Base-by-base conservation (phyloP, 2,888 invertebrate species). In the Bellardia bayeri region DNA sequence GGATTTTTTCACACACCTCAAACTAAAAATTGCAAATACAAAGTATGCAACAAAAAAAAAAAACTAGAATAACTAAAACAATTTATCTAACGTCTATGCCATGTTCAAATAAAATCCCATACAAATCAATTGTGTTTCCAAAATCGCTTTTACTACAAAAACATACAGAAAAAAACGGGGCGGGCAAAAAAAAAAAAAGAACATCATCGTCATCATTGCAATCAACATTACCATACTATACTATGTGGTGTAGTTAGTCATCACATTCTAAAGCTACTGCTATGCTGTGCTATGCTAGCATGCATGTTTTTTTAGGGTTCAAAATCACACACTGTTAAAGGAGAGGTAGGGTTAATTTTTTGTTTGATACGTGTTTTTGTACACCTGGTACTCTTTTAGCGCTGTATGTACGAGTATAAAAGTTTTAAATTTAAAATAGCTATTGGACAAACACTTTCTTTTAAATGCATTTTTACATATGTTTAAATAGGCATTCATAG, bases 1-100 rank as follows among this genome's bases (percentile, higher is more conserved):
- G 87, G 54, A 78, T 72, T 82, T 87, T 87, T 87, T 87, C 81
- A 81, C 82, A 63, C 69, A 76, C 68, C 71, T 76, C 69, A 69
- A 63, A 69, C 14, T 61, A 14, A 63, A 69, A 69, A n/a, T 37
- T 23, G 51, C 11, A 45, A 13, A 30, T 75, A 42, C 45, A 30
- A 45, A 30, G 58, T 14, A 37, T 37, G 3, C 6, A 13, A 23
- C 14, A n/a, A 49, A 74, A 49, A 37, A 66, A 56, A n/a, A 4
- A 13, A 14, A 9, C 51, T 30, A 23, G 58, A 51, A 51, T 7
- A 61, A 23, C 45, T 75, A 68, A 75, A 82, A 75, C 58, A 76
- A 68, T 82, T 40, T 76, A 54, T 75, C 63, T 63, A 83, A 83
- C 56, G 82, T 76, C 68, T 69, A 37, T 71, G 69, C 45, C 76